Conservation (phyloP, 2,797 vertebrate genomes). For the Gadopsis bispinosus region DNA sequence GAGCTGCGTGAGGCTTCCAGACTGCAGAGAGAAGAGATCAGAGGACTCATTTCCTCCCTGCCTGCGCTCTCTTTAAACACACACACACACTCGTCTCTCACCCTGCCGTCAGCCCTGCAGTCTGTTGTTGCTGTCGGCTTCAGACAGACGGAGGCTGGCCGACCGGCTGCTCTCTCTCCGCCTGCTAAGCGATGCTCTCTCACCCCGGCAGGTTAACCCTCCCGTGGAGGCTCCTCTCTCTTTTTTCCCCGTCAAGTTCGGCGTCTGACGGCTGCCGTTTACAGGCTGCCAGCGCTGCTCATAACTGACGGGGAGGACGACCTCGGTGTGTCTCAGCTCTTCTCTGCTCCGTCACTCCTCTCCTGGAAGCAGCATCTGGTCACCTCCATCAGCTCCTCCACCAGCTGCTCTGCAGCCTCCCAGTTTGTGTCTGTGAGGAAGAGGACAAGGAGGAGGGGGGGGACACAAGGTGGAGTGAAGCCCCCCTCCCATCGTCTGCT, state of each 20-base stretch:
- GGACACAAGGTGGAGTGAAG: constrained; percentile 55
- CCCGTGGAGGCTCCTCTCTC: constrained; percentile 20
- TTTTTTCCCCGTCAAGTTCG: neutral
- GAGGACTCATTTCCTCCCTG: constrained; percentile 43
- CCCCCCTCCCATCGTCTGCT: constrained; percentile 62
- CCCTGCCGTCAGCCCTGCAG: constrained; percentile 58
- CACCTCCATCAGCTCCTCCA: constrained; percentile 22
- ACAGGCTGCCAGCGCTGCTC: neutral
- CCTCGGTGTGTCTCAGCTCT: constrained; percentile 13
- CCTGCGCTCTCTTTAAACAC: constrained; percentile 52
- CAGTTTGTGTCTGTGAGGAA: constrained; percentile 55
- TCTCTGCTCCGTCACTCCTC: constrained; percentile 2
- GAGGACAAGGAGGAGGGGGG: constrained; percentile 22
- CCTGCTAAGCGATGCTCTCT: constrained; percentile 46
- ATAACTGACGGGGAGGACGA: neutral
- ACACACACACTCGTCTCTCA: neutral
- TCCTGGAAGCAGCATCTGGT: constrained; percentile 14
- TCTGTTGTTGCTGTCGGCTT: constrained; percentile 53
- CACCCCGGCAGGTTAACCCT: constrained; percentile 33
- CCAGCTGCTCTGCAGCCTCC: constrained; percentile 52
- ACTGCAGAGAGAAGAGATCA: constrained; percentile 59
- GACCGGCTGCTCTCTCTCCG: constrained; percentile 37
- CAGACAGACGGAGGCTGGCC: constrained; percentile 53
- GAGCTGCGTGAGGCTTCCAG: constrained; percentile 39
- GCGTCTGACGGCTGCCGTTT: neutral